Percentiles rank a stretch among this genome's conserved stretches.
Evolutionary conservation across 2,888 invertebrate species (phyloP).

Genomic region (Nesidiocoris tenuis): DNA sequence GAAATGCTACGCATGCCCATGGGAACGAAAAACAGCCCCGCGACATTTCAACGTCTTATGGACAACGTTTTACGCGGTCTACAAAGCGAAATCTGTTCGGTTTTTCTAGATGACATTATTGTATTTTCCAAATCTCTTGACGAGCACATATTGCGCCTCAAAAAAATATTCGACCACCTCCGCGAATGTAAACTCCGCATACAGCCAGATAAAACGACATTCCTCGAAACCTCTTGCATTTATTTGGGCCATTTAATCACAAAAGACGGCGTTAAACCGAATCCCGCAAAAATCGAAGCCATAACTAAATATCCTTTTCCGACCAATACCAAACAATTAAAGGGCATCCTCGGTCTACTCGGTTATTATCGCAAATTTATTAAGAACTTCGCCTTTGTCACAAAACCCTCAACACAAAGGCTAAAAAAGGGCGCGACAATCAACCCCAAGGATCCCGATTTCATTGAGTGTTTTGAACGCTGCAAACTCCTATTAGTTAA

Average conservation of each 20-base stretch:
- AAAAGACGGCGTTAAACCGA: no score
- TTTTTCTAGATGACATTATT: background rate
- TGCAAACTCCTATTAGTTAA: no score
- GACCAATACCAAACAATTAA: background rate
- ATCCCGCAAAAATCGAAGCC: no score
- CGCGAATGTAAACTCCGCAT: background rate
- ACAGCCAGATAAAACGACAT: background rate
- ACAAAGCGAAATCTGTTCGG: background rate
- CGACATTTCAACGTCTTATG: background rate
- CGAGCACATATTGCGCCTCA: background rate
- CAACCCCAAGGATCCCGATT: no score
- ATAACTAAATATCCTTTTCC: no score
- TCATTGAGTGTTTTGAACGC: no score
- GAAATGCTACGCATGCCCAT: constrained; percentile 12
- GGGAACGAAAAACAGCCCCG: background rate
- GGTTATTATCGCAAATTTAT: no score
- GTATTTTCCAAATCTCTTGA: background rate
- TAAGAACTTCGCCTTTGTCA: background rate
- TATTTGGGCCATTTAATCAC: no score
- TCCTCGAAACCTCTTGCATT: no score
- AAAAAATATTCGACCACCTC: background rate
- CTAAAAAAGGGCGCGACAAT: no score
- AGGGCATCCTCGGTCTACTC: no score
- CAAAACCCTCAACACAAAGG: no score
- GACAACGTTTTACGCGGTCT: background rate